These are phyloP conservation scores for Pelvicachromis taeniatus DNA, from an alignment of 2,113 vertebrate species.

Conservation along the genomic window DNA sequence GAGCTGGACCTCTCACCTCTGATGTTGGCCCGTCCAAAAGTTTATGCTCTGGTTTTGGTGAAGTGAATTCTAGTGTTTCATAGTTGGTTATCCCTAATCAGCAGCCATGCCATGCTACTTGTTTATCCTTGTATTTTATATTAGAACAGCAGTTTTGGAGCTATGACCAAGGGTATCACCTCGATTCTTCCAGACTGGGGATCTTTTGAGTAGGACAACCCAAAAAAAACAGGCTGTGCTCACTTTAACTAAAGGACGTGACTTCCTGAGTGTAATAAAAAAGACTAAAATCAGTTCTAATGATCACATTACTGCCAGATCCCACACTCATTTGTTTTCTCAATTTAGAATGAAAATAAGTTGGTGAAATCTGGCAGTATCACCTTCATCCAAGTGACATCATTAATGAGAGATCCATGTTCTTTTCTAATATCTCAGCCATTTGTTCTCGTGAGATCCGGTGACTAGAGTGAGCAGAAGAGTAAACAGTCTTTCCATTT, in stretches of 20 bases:
- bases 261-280: background rate
- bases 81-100: background rate
- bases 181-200: background rate
- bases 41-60: background rate
- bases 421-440: background rate
- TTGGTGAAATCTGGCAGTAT: background rate
- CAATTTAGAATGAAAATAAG: background rate
- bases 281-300: background rate
- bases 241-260: background rate
- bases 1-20: background rate
- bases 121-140: rapidly evolving
- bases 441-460: background rate
- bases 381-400: background rate
- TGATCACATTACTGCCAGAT: rapidly evolving
- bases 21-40: rapidly evolving
- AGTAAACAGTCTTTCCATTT: rapidly evolving
- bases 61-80: rapidly evolving
- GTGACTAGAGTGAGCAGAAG: background rate
- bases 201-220: background rate
- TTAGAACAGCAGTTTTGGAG: background rate
- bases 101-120: background rate
- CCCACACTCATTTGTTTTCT: background rate
- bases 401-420: background rate
- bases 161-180: background rate
- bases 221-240: rapidly evolving